Evolutionary conservation across 2,797 vertebrate species (phyloP), one percentile per base, ranked within the genome.

Genomic region (Diglossa cyanea): DNA sequence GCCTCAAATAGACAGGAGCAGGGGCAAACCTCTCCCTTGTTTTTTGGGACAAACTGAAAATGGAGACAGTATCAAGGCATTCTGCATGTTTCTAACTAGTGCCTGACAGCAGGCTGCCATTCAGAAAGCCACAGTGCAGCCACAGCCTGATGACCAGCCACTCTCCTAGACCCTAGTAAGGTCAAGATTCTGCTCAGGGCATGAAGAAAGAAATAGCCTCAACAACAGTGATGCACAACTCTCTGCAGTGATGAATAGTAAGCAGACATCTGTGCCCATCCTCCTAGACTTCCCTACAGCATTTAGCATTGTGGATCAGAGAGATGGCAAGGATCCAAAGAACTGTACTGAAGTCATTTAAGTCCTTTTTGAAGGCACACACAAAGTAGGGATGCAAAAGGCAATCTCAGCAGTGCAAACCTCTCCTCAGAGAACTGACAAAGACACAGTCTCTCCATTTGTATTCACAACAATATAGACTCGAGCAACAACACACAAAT

Each of bases 181-280:
- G 86, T 67, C 80, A 71, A 61, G 77, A 76, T 67, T 54, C 71
- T 70, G 83, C 88, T 65, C 50, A 58, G 74, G 85, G 88, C 51
- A 39, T 2, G 48, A 82, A 31, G 77, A 31, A 91, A 75, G 42
- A 86, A 84, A 85, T 3, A 60, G 53, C 83, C 50, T 30, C 63
- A 60, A 25, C 44, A 71, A 20, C 66, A 44, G 10, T 12, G 53
- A 40, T 20, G 76, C 47, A 79, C 40, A 70, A 8, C 44, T 80
- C 79, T 60, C 76, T 68, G 9, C 60, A 86, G 88, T 62, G 62
- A 85, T 39, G 68, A 89, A 92, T 5, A 53, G 87, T 33, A 45
- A 92, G 58, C 55, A 93, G 89, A 85, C 85, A 91, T 87, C 93
- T 88, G 83, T 50, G 91, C 86, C 39, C 66, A 35, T 26, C 57